Base-by-base conservation (phyloP, 2,888 invertebrate species). In the Hemistola chrysoprasaria region DNA sequence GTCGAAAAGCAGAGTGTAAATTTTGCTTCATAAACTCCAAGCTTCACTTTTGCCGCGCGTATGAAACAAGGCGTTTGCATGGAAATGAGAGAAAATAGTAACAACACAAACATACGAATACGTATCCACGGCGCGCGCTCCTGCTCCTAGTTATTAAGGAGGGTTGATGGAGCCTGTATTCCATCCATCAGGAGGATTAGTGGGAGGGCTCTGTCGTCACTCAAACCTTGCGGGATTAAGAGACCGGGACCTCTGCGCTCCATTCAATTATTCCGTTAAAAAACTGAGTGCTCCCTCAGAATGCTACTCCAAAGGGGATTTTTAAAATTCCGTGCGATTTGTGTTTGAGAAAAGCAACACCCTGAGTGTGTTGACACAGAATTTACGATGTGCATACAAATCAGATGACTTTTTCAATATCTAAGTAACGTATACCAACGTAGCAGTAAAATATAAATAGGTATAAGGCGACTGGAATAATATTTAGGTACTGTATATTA, bases 181-280 rank as follows among this genome's bases (percentile, higher is more conserved):
- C 48, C 50, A 68, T 74, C 62, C 68, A 66, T 75, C 74, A 71
- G 66, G 51, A 47, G 65, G 68, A 72, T 77, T 74, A 73, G 59
- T 51, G 47, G 40, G 44, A 54, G 50, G 56, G 38, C 45, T 56
- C 44, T 59, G 68, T 70, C 66, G 61, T 50, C 62, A 47, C 50
- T 45, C 47, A 49, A 59, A 61, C 67, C 68, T 65, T 67, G 46
- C 53, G 58, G 71, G 71, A 75, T 72, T 73, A 65, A 54, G 58
- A 56, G 57, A 48, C 56, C 48, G 54, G 10, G n/a, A 60, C 62
- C 66, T 63, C 60, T 60, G 51, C 52, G 48, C 53, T 52, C 40
- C 49, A 50, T 65, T 59, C 64, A 66, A 62, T 69, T 70, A 74
- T 62, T 65, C 53, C 47, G 42, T 59, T 56, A 44, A 63, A 48